Conservation (phyloP, 1,140 invertebrate species). For the Bombus fervidus region DNA sequence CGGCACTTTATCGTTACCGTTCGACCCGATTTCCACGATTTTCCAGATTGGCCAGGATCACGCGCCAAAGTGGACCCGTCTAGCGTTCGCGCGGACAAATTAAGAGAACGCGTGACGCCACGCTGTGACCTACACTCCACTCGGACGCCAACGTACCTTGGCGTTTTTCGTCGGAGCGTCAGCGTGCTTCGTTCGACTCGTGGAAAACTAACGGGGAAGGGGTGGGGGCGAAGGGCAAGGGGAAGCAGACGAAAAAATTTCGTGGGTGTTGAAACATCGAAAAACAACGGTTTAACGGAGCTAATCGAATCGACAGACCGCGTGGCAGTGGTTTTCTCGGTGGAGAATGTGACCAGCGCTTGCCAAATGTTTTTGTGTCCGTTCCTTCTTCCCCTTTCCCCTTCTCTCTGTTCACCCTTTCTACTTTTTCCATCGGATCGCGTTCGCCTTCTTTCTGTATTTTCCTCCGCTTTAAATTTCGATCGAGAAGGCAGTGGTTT, state of each 20-base stretch:
- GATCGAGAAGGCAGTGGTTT: background rate
- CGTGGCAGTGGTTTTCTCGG: slow-evolving; percentile 20
- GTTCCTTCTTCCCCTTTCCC: background rate
- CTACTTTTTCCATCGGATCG: too few species aligned
- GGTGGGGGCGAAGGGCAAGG: background rate
- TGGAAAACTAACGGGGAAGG: background rate
- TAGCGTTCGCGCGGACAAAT: slow-evolving; percentile 12
- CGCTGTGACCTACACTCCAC: background rate
- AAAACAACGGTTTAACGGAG: background rate
- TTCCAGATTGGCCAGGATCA: background rate
- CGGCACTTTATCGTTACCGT: background rate
- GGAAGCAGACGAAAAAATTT: too few species aligned
- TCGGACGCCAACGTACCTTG: background rate
- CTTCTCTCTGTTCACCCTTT: background rate
- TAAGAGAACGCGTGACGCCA: background rate
- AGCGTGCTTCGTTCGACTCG: background rate
- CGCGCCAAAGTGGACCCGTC: slow-evolving; percentile 45
- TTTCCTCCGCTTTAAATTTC: too few species aligned
- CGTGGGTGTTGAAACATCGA: too few species aligned
- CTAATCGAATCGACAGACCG: slow-evolving; percentile 37
- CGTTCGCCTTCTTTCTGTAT: background rate
- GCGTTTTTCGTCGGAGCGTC: background rate
- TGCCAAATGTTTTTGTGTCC: background rate
- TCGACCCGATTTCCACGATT: background rate
- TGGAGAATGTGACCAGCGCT: background rate